Conservation (phyloP, 2,888 invertebrate species). For the Dromius quadrimaculatus region DNA sequence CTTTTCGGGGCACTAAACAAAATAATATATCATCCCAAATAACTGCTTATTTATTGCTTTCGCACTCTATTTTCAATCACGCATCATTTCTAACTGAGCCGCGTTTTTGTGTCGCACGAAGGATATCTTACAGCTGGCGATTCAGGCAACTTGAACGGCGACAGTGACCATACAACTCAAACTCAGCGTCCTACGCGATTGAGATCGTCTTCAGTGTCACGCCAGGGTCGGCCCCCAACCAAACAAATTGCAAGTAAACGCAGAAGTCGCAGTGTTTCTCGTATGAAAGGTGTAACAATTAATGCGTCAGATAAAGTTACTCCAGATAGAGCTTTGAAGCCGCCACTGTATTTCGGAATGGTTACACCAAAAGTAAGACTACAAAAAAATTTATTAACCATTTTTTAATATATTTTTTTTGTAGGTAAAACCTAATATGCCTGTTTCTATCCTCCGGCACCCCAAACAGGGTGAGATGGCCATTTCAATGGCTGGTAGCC, state of each 20-base stretch:
- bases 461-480: slow-evolving; percentile 76
- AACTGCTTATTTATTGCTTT: too few species aligned
- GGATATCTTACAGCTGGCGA: slow-evolving; percentile 62
- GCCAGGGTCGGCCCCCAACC: slow-evolving; percentile 4
- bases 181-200: slow-evolving; percentile 53
- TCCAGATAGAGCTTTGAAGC: slow-evolving; percentile 54
- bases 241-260: neutral
- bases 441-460: slow-evolving; percentile 72
- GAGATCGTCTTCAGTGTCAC: slow-evolving; percentile 44
- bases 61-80: neutral
- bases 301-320: slow-evolving; percentile 53
- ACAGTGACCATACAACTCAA: slow-evolving; percentile 56
- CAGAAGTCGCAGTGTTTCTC: slow-evolving; percentile 24
- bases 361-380: slow-evolving; percentile 63
- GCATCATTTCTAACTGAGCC: slow-evolving; percentile 29
- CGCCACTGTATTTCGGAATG: slow-evolving; percentile 56
- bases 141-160: slow-evolving; percentile 50
- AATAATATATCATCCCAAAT: too few species aligned
- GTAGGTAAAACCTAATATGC: slow-evolving; percentile 73
- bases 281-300: slow-evolving; percentile 28
- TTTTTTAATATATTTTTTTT: slow-evolving; percentile 1
- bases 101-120: slow-evolving; percentile 48
- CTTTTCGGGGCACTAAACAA: neutral
- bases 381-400: neutral
- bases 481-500: slow-evolving; percentile 77